phyloP scores from a whole-genome alignment of 2,113 vertebrate species.

The Corythornis vintsioides region DNA sequence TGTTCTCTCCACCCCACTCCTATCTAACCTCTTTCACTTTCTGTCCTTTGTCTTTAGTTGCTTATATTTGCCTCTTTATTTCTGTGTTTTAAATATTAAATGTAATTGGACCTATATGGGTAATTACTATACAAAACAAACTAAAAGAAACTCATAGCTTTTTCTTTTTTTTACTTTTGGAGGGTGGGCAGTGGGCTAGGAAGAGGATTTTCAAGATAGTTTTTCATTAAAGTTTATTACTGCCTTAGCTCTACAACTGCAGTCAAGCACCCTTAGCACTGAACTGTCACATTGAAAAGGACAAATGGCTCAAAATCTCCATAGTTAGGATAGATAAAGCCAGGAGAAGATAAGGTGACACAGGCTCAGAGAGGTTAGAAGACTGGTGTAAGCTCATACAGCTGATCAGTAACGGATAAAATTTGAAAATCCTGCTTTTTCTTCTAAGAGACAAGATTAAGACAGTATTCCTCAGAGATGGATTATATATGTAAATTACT shows the following conservation, averaged over 20 bases:
- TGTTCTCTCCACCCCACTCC: not conserved
- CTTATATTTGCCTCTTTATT: not conserved
- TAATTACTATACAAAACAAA: not conserved
- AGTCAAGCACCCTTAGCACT: not conserved
- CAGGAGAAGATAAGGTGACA: conserved; percentile 20
- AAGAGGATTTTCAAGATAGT: not conserved
- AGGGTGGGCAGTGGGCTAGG: not conserved
- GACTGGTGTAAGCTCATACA: not conserved
- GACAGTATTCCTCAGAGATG: not conserved
- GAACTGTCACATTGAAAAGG: not conserved
- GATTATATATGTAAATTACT: conserved; percentile 53
- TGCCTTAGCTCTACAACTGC: not conserved
- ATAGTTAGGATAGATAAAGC: not conserved
- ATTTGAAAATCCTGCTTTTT: conserved; percentile 44
- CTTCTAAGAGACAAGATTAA: conserved; percentile 37
- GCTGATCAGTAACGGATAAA: conserved; percentile 46
- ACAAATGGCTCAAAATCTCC: not conserved
- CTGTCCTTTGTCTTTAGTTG: not conserved
- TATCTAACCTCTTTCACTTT: not conserved
- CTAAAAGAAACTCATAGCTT: not conserved
- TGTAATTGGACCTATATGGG: not conserved
- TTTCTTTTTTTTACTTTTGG: not conserved
- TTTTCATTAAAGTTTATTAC: not conserved
- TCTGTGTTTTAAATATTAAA: not conserved
- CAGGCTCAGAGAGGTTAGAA: conserved; percentile 9